Percentiles rank a stretch among this genome's conserved stretches.
Evolutionary conservation across 2,888 invertebrate genomes (phyloP).

Genomic region (Pyrochroa serraticornis): DNA sequence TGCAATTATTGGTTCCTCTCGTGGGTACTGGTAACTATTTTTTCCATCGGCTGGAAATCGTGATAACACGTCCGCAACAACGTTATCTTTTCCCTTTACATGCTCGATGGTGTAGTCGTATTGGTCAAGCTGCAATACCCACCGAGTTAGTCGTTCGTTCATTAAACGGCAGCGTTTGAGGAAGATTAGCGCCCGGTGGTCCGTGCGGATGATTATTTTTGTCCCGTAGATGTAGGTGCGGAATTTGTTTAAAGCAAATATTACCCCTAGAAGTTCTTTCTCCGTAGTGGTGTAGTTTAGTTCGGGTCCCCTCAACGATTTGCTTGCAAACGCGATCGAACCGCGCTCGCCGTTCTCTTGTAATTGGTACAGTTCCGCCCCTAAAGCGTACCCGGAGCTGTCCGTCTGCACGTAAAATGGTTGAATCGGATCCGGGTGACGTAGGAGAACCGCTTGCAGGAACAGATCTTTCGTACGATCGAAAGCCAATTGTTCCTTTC

Average conservation of each 20-base stretch:
- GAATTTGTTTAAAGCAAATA: conserved; percentile 26
- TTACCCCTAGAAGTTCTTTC: conserved; percentile 29
- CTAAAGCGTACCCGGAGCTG: conserved; percentile 21
- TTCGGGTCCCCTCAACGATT: conserved; percentile 20
- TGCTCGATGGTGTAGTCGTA: conserved; percentile 23
- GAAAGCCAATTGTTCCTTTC: conserved; percentile 21
- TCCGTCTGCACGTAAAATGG: conserved; percentile 27
- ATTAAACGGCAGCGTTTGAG: conserved; percentile 21
- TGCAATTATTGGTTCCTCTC: neutral
- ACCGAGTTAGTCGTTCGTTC: conserved; percentile 12
- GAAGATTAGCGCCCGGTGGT: conserved; percentile 29
- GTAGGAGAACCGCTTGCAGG: conserved; percentile 22
- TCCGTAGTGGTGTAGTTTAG: conserved; percentile 30
- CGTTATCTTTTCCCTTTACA: conserved; percentile 25
- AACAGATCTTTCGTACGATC: conserved; percentile 23
- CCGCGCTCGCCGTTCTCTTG: conserved; percentile 13
- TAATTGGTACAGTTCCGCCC: conserved; percentile 25
- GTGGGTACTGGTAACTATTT: neutral
- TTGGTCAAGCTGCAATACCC: conserved; percentile 22
- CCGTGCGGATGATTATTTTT: conserved; percentile 24
- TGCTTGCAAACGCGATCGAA: conserved; percentile 27
- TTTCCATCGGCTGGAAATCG: conserved; percentile 7
- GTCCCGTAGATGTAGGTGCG: conserved; percentile 10
- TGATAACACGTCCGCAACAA: conserved; percentile 26
- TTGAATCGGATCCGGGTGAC: conserved; percentile 24